These are phyloP conservation scores for Pissodes strobi DNA, from an alignment of 1,140 invertebrate species.

Conservation along the genomic window DNA sequence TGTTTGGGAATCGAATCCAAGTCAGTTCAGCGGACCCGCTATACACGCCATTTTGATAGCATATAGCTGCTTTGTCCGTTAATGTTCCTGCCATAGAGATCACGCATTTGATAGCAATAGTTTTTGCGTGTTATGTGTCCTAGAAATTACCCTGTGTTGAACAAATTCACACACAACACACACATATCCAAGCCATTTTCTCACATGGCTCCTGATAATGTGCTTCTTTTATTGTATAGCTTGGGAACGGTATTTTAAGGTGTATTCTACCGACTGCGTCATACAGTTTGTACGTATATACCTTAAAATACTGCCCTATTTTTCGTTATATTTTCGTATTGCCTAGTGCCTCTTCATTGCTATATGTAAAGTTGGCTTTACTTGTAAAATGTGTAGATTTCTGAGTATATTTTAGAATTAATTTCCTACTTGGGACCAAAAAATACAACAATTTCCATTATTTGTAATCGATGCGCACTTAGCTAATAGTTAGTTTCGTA, in stretches of 20 bases:
- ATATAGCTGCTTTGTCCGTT: slow-evolving; percentile 54
- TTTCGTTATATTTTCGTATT: no score
- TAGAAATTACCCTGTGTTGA: slow-evolving; percentile 26
- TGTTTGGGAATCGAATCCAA: no score
- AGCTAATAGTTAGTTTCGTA: no score
- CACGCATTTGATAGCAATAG: slow-evolving; percentile 52
- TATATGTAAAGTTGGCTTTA: no score
- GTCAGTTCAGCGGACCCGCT: slow-evolving; percentile 38
- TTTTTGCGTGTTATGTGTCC: slow-evolving; percentile 47
- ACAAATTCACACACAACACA: slow-evolving; percentile 10
- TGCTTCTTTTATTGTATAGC: slow-evolving; percentile 47
- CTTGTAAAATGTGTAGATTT: background rate
- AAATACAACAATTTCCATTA: background rate
- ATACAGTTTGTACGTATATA: no score
- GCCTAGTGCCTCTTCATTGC: no score
- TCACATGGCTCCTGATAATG: slow-evolving; percentile 49
- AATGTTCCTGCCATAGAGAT: slow-evolving; percentile 54
- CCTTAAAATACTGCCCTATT: no score
- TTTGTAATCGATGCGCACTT: no score
- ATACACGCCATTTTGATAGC: slow-evolving; percentile 42
- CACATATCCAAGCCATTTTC: slow-evolving; percentile 38
- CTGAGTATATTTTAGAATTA: background rate
- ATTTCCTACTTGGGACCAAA: background rate
- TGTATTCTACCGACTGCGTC: no score
- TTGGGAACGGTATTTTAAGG: background rate